Conservation (phyloP, 1,140 invertebrate species). For the Aethina tumida region DNA sequence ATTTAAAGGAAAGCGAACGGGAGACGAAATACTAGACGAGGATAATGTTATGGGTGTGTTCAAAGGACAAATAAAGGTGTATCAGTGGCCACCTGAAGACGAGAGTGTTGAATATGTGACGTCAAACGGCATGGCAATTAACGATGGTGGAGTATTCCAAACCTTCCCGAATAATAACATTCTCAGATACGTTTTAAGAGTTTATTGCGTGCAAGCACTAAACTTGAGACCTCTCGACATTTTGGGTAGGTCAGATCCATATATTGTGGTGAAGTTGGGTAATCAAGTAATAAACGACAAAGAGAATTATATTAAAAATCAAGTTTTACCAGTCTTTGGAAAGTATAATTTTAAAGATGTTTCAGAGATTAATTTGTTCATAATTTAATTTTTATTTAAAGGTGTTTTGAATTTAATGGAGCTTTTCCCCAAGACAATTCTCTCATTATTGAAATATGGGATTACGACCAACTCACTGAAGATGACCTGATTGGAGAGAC, state of each 20-base stretch:
- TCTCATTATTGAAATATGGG: conserved; percentile 63
- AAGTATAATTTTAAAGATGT: conserved; percentile 43
- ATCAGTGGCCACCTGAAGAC: conserved; percentile 42
- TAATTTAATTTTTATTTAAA: conserved; percentile 27
- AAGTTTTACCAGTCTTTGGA: conserved; percentile 80
- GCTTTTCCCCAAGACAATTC: conserved; percentile 64
- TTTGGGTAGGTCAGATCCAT: conserved; percentile 69
- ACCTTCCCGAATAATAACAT: conserved; percentile 57
- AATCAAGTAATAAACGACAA: conserved; percentile 57
- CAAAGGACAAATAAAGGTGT: conserved; percentile 43
- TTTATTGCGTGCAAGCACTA: conserved; percentile 64
- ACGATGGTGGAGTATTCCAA: conserved; percentile 47
- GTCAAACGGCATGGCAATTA: conserved; percentile 35
- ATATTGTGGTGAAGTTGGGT: conserved; percentile 59
- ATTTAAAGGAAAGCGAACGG: conserved; percentile 60
- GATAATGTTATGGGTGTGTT: conserved; percentile 41
- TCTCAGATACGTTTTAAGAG: conserved; percentile 59
- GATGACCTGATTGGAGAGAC: conserved; percentile 83
- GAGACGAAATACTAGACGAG: conserved; percentile 50
- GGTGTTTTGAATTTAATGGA: conserved; percentile 66
- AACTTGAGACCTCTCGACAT: conserved; percentile 65
- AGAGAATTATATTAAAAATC: conserved; percentile 64
- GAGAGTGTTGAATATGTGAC: conserved; percentile 36
- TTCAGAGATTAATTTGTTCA: neutral
- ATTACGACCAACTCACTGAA: conserved; percentile 56